These are phyloP conservation scores for Sarcophaga subvicina DNA, from an alignment of 2,888 invertebrate species.

Conservation along the genomic window DNA sequence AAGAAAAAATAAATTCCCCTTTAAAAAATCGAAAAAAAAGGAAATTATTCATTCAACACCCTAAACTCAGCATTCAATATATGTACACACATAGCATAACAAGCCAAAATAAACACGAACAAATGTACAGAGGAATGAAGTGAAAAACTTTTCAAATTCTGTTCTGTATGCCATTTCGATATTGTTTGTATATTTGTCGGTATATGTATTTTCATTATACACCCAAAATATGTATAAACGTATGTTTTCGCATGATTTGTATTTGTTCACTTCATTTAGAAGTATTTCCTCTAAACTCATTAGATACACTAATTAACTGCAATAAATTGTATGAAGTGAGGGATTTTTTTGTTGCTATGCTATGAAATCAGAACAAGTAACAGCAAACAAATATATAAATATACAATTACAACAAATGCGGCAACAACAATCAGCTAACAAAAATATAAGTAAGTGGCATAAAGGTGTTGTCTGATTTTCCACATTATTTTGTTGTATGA, in stretches of 20 bases:
- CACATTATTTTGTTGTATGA: conserved; percentile 32
- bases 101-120: conserved; percentile 25
- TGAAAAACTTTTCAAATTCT: neutral
- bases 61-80: conserved; percentile 22
- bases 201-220: no score
- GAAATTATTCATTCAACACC: conserved; percentile 42
- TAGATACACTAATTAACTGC: conserved; percentile 64
- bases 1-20: neutral
- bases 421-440: neutral
- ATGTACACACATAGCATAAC: neutral
- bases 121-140: neutral
- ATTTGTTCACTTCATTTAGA: conserved; percentile 28
- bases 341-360: neutral
- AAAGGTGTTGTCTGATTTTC: conserved; percentile 45
- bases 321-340: conserved; percentile 45
- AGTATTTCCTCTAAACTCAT: conserved; percentile 50
- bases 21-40: conserved; percentile 25
- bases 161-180: neutral
- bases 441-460: neutral
- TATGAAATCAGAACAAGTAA: neutral
- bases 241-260: neutral
- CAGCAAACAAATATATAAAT: conserved; percentile 5
- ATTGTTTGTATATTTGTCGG: neutral
- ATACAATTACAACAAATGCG: neutral
- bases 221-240: neutral